Percentiles rank a stretch among this genome's conserved stretches.
phyloP scores from a whole-genome alignment of 2,888 invertebrate species.

The Rambutsinella grinnellia region DNA sequence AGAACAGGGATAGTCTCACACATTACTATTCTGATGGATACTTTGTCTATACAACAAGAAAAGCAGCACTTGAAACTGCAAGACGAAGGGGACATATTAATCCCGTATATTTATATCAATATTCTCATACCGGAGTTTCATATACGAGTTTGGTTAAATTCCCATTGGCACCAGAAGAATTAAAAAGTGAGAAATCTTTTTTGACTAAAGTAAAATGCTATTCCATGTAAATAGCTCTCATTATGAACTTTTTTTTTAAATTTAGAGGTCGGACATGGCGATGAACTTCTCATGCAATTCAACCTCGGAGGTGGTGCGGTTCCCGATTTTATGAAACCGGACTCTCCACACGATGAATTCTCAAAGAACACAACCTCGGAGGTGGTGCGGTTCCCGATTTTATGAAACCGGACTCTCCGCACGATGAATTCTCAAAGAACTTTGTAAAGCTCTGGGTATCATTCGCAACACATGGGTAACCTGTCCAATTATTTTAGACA shows the following conservation, averaged over 20 bases:
- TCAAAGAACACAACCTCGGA: too few relatives aligned
- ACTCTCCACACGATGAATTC: constrained; percentile 20
- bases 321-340: background rate
- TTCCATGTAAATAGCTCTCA: too few relatives aligned
- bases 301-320: too few relatives aligned
- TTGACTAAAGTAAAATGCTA: too few relatives aligned
- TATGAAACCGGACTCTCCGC: constrained; percentile 11
- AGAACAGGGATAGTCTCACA: background rate
- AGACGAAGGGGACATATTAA: background rate
- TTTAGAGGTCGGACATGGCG: too few relatives aligned
- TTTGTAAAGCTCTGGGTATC: constrained; percentile 29
- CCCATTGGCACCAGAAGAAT: background rate
- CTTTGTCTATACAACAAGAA: background rate
- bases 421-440: constrained; percentile 35
- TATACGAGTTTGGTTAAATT: background rate
- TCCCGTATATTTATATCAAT: constrained; percentile 27
- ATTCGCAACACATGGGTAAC: constrained; percentile 28
- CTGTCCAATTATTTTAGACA: background rate
- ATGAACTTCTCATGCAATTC: too few relatives aligned
- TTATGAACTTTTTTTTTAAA: too few relatives aligned
- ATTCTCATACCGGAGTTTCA: constrained; percentile 15
- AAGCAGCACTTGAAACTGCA: constrained; percentile 5
- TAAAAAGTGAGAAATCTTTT: background rate
- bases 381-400: too few relatives aligned
- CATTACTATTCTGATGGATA: constrained; percentile 12